Base-by-base conservation (phyloP, 1,140 invertebrate species). In the Lepidurus apus region DNA sequence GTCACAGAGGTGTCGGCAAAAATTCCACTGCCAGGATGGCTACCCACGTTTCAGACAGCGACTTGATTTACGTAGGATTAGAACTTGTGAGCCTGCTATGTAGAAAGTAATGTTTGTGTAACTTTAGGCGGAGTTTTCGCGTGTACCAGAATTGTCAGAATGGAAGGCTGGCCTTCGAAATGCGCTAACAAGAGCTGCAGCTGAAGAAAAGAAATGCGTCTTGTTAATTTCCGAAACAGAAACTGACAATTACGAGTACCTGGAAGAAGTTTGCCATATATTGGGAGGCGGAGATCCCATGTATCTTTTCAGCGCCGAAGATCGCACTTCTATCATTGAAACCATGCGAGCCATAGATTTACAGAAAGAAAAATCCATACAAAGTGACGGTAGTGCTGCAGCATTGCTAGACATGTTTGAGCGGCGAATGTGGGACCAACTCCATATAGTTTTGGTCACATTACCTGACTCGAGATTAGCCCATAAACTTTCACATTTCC, bases 351-450 rank as follows among this genome's bases (percentile, higher is more conserved):
- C 92, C 84, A 89, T 98, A 73, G 96, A 98, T 84, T 89, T 94
- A 79, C 95, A 95, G 84, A 88, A 93, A 73, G 96, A 98, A 83
- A 94, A 94, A 85, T 89, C 93, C 0, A 85, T 85, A 79, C 86
- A 90, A 87, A 97, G 95, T 0, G 95, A 97, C 85, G 96, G 96
- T 3, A 96, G 93, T 82, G 89, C 91, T 0, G 91, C 93, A 0
- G 93, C 95, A 0, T 85, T 98, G n/a, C 97, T 96, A 85, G 96
- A 96, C 87, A 90, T 97, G 82, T 98, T 98, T 84, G 90, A 97
- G 21, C 88, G 93, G 84, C 91, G 95, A 80, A 92, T 94, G 10
- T 90, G 94, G 77, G 95, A 98, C 83, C 96, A 98, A 84, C 86
- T 99, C 10, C 96, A 98, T 84, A 91, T 98, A 78, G 92, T 96